These are phyloP conservation scores for Brachypteracias leptosomus DNA, from an alignment of 2,113 vertebrate genomes.

Conservation along the genomic window DNA sequence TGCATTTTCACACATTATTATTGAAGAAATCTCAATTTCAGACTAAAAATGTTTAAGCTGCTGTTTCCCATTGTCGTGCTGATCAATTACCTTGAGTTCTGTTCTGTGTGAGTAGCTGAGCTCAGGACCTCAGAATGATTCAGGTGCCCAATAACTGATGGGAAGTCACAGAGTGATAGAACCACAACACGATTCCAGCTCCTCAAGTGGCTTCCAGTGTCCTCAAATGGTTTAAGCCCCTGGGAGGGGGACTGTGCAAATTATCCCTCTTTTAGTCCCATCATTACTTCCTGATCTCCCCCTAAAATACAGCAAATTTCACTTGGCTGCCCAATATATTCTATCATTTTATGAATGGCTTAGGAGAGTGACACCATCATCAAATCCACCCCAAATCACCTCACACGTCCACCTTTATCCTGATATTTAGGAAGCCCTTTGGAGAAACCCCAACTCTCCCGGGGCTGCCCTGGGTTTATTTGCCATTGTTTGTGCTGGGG, in stretches of 20 bases:
- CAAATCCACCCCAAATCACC: background rate
- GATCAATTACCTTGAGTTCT: background rate
- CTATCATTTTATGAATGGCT: background rate
- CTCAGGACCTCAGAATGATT: background rate
- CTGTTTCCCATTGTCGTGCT: background rate
- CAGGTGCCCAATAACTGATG: background rate
- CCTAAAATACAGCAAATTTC: background rate
- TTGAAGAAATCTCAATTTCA: slow-evolving; percentile 2
- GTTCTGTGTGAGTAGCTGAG: background rate
- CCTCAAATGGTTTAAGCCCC: too few species aligned
- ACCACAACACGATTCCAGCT: background rate
- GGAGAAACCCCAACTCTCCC: background rate
- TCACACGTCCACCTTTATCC: background rate
- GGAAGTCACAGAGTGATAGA: background rate
- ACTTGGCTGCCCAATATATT: background rate
- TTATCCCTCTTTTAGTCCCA: background rate
- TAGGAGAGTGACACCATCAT: background rate
- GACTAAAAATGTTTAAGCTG: background rate
- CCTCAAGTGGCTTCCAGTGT: too few species aligned
- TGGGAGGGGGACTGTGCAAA: rapidly evolving
- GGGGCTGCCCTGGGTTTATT: slow-evolving; percentile 1
- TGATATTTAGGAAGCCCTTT: background rate
- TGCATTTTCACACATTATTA: background rate
- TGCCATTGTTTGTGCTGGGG: slow-evolving; percentile 63
- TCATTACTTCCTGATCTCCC: background rate